These are phyloP conservation scores for Vespertilio murinus DNA, from an alignment of 2,797 vertebrate genomes.

Conservation along the genomic window DNA sequence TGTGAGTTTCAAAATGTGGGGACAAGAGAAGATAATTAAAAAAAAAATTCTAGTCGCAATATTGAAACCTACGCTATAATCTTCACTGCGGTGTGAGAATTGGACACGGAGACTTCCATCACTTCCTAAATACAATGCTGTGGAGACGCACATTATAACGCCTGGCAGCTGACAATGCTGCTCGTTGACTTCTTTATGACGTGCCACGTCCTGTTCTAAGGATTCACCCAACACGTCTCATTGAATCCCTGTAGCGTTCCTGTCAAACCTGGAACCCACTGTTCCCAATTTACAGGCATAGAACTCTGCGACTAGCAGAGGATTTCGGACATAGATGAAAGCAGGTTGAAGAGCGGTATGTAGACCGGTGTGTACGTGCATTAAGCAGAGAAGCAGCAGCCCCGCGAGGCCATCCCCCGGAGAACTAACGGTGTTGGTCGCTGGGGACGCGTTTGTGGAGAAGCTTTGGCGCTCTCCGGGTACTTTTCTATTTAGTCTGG, in stretches of 20 bases:
- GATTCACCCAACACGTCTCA: not conserved
- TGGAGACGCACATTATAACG: not conserved
- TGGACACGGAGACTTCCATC: not conserved
- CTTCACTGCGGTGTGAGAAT: not conserved
- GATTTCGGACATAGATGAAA: not conserved
- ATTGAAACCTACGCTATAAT: not conserved
- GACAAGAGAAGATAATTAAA: not conserved
- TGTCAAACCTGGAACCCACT: not conserved
- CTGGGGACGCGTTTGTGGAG: not conserved
- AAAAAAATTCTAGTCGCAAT: not conserved
- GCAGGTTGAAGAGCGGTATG: not conserved
- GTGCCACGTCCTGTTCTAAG: not conserved
- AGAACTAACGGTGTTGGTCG: not conserved
- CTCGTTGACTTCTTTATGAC: not conserved
- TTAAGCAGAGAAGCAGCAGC: not conserved
- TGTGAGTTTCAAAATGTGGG: not conserved
- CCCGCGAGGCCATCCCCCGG: not conserved
- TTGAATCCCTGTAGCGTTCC: not conserved
- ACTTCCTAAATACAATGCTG: not conserved
- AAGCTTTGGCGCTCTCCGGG: not conserved
- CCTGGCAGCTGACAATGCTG: not conserved
- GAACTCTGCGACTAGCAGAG: not conserved
- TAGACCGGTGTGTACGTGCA: not conserved
- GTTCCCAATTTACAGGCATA: not conserved
- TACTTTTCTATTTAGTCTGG: conserved; percentile 20